A percentile compares a stretch with the other conserved stretches of the same genome.
phyloP scores from a whole-genome alignment of 2,888 invertebrate genomes.

The Orchestes rusci region DNA sequence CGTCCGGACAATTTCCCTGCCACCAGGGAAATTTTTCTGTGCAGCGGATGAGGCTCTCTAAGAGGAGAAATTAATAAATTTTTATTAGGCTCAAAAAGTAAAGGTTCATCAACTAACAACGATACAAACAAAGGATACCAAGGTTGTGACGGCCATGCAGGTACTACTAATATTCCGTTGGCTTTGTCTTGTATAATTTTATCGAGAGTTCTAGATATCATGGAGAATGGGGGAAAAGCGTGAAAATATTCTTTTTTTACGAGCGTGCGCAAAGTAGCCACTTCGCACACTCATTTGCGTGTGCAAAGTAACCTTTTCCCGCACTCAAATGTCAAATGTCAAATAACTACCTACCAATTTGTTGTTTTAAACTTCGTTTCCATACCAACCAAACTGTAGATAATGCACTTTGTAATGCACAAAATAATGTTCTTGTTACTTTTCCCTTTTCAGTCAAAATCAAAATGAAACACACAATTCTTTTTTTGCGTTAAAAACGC shows the following conservation, averaged over 20 bases:
- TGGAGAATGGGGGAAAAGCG: slow-evolving; percentile 9
- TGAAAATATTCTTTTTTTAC: slow-evolving; percentile 4
- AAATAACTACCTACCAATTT: no score
- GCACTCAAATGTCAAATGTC: no score
- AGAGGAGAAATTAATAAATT: slow-evolving; percentile 2
- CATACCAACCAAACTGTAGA: no score
- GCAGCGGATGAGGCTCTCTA: slow-evolving; percentile 1
- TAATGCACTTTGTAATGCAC: no score
- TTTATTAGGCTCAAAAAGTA: slow-evolving; percentile 4
- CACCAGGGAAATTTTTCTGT: slow-evolving; percentile 6
- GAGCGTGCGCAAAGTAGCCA: no score
- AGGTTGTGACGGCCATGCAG: background rate
- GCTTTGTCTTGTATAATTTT: slow-evolving; percentile 10
- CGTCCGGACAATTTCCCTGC: slow-evolving; percentile 7
- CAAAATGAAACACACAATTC: no score
- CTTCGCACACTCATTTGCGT: no score
- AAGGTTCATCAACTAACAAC: background rate
- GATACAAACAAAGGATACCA: slow-evolving; percentile 11
- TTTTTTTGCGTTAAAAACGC: no score
- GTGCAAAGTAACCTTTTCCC: no score
- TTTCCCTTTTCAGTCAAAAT: no score
- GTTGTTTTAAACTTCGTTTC: no score
- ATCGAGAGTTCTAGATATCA: background rate
- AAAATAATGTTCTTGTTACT: no score
- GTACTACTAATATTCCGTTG: slow-evolving; percentile 4